Conservation (phyloP, 2,888 invertebrate genomes). For the Anorthoa munda region DNA sequence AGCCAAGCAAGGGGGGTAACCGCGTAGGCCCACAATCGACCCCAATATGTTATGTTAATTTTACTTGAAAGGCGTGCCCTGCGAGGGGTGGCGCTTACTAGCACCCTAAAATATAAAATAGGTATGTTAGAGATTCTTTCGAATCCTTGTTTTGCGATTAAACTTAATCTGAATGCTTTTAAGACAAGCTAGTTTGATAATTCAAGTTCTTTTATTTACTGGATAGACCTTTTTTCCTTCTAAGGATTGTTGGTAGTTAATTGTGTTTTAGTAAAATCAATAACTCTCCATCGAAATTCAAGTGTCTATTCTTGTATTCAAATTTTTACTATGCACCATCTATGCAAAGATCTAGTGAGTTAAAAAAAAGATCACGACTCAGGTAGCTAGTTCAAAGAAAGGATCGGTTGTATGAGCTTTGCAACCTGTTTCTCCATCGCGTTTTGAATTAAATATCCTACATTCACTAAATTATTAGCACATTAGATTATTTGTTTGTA, state of each 20-base stretch:
- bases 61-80: slow-evolving; percentile 77
- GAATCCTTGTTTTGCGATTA: not conserved
- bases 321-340: not conserved
- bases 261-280: not conserved
- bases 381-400: slow-evolving; percentile 15
- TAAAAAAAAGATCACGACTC: slow-evolving; percentile 6
- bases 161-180: not conserved
- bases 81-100: slow-evolving; percentile 78
- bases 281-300: not conserved
- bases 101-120: slow-evolving; percentile 69
- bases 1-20: not conserved
- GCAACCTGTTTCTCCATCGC: not conserved
- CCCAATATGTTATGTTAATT: slow-evolving; percentile 57
- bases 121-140: slow-evolving; percentile 28
- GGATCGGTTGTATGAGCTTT: not conserved
- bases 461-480: not conserved
- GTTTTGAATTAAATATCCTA: not conserved
- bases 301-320: not conserved
- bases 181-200: not conserved
- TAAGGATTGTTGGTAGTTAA: not conserved
- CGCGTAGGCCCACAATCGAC: slow-evolving; percentile 10
- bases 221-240: not conserved
- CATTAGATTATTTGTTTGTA: not conserved
- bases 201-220: not conserved
- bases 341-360: not conserved